Evolutionary conservation across 2,797 vertebrate genomes (phyloP), one percentile per base, ranked within the genome.

Genomic region (Cetoscarus ocellatus): DNA sequence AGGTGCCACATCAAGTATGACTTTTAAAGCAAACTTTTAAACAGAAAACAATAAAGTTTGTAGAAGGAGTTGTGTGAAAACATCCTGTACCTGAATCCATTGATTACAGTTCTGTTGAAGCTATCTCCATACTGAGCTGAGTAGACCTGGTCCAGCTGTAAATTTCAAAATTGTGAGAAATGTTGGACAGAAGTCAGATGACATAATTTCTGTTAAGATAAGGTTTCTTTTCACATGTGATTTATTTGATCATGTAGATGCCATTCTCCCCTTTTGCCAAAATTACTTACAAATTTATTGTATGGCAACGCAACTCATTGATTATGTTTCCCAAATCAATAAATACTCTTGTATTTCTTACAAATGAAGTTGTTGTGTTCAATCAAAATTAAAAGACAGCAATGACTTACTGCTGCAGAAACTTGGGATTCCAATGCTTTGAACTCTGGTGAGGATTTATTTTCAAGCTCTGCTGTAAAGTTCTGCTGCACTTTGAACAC

Each of bases 81-180:
- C 17, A 18, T 27, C 3, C 17, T 9, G 17, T 49, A 49, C 47
- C 47, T 49, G 47, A 49, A 49, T 18, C 47, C 47, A 7, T 18
- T 49, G 47, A 49, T 49, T 9, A 49, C 47, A 10, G 47, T 49
- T 18, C 17, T 49, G 47, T 49, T 49, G n/a, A 49, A 49, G 47
- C 17, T 17, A 49, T n/a, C 3, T 49, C 47, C 47, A 49, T 18
- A 49, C 18, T 49, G 17, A 49, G 47, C 47, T 18, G 47, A 49
- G 18, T 49, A 49, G 8, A 49, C 47, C 18, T 49, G 47, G 47
- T 49, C 47, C 3, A 49, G 47, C 47, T 49, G 47, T 49, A 8
- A 11, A 49, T 3, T n/a, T 3, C n/a, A 49, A 18, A 49, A 10
- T 18, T 45, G 17, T 3, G 47, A 49, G 8, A 49, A 49, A 5